Conservation (phyloP, 2,888 invertebrate species). For the Blera fallax region DNA sequence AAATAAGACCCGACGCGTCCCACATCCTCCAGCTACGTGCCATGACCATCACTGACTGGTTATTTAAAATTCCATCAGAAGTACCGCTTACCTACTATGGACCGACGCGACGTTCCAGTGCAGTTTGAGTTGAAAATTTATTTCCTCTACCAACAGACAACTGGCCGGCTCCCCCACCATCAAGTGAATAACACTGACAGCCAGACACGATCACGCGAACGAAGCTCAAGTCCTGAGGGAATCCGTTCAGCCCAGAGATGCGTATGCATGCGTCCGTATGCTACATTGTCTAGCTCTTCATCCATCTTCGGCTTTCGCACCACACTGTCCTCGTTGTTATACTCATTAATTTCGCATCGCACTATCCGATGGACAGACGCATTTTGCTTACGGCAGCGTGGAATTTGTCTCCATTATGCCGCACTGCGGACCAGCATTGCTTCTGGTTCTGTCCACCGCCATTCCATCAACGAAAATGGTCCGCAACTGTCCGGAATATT, state of each 20-base stretch:
- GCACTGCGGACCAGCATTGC: slow-evolving; percentile 23
- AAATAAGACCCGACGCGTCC: slow-evolving; percentile 1
- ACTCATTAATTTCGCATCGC: slow-evolving; percentile 71
- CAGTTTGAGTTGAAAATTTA: slow-evolving; percentile 37
- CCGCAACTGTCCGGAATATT: slow-evolving; percentile 68
- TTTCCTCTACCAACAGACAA: slow-evolving; percentile 13
- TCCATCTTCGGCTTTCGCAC: slow-evolving; percentile 53
- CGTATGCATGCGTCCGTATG: too few relatives aligned
- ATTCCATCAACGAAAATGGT: slow-evolving; percentile 30
- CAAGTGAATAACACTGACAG: slow-evolving; percentile 43
- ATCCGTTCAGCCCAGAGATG: slow-evolving; percentile 42
- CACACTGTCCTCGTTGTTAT: slow-evolving; percentile 34
- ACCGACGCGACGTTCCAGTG: slow-evolving; percentile 20
- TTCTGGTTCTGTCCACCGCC: slow-evolving; percentile 51
- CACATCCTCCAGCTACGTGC: slow-evolving; percentile 7
- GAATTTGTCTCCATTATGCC: slow-evolving; percentile 70
- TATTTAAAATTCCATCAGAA: slow-evolving; percentile 40
- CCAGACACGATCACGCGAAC: slow-evolving; percentile 58
- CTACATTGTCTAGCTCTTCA: slow-evolving; percentile 10
- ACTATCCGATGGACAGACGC: slow-evolving; percentile 25
- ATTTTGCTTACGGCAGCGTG: slow-evolving; percentile 63
- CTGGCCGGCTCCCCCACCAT: slow-evolving; percentile 27
- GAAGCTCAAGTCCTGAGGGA: slow-evolving; percentile 62
- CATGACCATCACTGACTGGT: slow-evolving; percentile 6
- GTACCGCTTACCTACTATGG: slow-evolving; percentile 52